Evolutionary conservation across 2,113 vertebrate species (phyloP).

Genomic region (Rafetus swinhoei): DNA sequence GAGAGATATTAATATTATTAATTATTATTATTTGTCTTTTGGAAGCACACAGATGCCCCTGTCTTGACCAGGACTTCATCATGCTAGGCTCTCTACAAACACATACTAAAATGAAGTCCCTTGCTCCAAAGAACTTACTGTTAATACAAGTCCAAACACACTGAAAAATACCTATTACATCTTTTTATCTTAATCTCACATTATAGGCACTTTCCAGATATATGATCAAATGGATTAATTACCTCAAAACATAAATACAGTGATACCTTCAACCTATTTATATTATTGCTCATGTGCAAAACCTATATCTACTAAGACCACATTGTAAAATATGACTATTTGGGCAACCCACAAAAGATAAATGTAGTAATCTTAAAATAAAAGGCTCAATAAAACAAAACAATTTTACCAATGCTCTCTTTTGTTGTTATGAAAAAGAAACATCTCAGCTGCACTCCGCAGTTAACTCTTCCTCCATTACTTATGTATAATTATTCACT

Average conservation of each 20-base stretch:
- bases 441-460: background rate
- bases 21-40: background rate
- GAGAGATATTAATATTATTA: background rate
- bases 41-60: background rate
- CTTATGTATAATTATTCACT: background rate
- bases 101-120: background rate
- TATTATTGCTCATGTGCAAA: background rate
- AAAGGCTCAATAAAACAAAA: background rate
- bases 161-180: background rate
- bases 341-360: background rate
- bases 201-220: background rate
- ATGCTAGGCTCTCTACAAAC: background rate
- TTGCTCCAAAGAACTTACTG: background rate
- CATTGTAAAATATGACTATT: background rate
- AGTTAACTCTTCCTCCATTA: background rate
- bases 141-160: background rate
- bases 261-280: background rate
- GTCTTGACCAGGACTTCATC: background rate
- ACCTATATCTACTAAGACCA: background rate
- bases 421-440: background rate
- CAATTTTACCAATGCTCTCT: background rate
- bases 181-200: background rate
- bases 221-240: background rate
- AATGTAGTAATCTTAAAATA: background rate
- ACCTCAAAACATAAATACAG: background rate